phyloP scores from a whole-genome alignment of 2,797 vertebrate genomes.

The Melanotaenia nigrans region DNA sequence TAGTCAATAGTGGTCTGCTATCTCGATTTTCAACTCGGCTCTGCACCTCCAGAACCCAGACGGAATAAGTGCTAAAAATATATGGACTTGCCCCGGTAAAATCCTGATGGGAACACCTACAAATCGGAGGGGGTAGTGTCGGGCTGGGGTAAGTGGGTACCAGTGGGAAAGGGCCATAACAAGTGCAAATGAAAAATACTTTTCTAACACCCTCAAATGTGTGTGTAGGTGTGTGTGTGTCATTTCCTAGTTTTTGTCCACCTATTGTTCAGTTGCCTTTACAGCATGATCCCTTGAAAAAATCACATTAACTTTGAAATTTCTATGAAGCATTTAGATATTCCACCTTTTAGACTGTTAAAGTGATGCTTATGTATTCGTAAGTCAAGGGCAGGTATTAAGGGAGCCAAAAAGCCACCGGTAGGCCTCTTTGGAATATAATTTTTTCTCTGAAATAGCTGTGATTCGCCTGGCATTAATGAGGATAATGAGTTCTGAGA shows the following conservation, averaged over 20 bases:
- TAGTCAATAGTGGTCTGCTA: too few species aligned
- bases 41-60: too few species aligned
- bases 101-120: too few species aligned
- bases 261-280: neutral
- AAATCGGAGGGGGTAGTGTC: too few species aligned
- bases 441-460: slow-evolving; percentile 60
- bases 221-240: too few species aligned
- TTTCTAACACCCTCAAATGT: too few species aligned
- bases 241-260: neutral
- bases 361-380: slow-evolving; percentile 65
- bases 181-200: too few species aligned
- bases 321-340: slow-evolving; percentile 54
- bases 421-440: slow-evolving; percentile 68
- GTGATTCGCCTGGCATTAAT: slow-evolving; percentile 68
- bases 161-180: too few species aligned
- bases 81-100: too few species aligned
- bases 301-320: slow-evolving; percentile 35
- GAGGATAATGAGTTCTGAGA: slow-evolving; percentile 77
- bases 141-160: too few species aligned
- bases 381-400: slow-evolving; percentile 72
- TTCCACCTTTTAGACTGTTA: slow-evolving; percentile 63
- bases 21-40: too few species aligned
- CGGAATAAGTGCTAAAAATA: too few species aligned
- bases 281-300: neutral
- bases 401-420: slow-evolving; percentile 58